Percentiles rank a stretch among this genome's conserved stretches.
phyloP scores from a whole-genome alignment of 2,797 vertebrate genomes.

The Argya squamiceps region DNA sequence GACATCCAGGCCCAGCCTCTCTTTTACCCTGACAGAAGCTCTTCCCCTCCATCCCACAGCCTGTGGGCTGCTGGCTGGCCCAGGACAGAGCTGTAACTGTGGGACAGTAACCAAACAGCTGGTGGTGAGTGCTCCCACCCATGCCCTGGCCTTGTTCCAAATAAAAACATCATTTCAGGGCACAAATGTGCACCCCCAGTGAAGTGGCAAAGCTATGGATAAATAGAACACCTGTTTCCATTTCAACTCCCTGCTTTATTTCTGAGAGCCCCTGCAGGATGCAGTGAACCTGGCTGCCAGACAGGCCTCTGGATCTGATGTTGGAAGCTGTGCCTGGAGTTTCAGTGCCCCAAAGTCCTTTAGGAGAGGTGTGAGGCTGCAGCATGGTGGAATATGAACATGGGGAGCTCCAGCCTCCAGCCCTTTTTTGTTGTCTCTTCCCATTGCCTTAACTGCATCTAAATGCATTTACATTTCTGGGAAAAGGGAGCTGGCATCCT shows the following conservation, averaged over 20 bases:
- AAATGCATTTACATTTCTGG: not conserved
- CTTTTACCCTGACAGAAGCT: not conserved
- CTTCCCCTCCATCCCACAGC: not conserved
- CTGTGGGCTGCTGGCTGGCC: not conserved
- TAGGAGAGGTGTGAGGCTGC: not conserved
- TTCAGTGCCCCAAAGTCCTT: not conserved
- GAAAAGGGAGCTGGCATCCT: not conserved
- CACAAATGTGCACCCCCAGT: not conserved
- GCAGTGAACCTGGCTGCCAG: not conserved
- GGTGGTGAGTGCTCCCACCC: not conserved
- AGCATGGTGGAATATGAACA: not conserved
- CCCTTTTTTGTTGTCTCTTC: not conserved
- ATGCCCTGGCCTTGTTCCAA: not conserved
- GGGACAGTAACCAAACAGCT: not conserved
- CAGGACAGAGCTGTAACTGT: not conserved
- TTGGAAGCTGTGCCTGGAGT: not conserved
- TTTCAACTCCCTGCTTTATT: not conserved
- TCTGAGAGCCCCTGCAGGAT: not conserved
- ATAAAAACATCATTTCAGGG: not conserved
- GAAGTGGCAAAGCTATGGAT: not conserved
- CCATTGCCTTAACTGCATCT: not conserved
- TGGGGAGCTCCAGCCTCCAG: not conserved
- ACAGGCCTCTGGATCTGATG: not conserved
- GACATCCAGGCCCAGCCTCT: not conserved
- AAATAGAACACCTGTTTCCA: not conserved